A percentile compares a stretch with the other conserved stretches of the same genome.
Conservation (phyloP, 2,113 vertebrate genomes). For the Psilopsiagon aymara region DNA sequence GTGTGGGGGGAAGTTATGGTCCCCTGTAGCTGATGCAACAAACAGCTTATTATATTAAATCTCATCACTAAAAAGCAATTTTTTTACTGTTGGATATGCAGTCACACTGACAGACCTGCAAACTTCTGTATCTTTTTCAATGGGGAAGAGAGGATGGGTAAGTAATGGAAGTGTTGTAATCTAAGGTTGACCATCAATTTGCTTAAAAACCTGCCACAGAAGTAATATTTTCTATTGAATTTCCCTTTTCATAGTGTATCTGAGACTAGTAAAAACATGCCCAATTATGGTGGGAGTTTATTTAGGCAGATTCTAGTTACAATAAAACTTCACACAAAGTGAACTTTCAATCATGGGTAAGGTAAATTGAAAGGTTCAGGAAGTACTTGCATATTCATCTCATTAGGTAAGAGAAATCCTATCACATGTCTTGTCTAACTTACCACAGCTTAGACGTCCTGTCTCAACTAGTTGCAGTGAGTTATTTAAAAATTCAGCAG, state of each 20-base stretch:
- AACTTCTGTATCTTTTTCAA: background rate
- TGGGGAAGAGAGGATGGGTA: background rate
- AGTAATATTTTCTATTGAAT: background rate
- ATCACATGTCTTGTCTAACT: background rate
- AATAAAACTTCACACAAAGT: background rate
- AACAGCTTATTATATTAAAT: background rate
- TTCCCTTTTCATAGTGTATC: background rate
- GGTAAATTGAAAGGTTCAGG: background rate
- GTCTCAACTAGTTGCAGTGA: conserved; percentile 40
- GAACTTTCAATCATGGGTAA: background rate
- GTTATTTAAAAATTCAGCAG: conserved; percentile 17
- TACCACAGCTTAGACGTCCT: background rate
- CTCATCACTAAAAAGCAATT: background rate
- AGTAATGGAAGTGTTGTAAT: background rate
- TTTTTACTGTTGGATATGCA: background rate
- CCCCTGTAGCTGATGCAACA: background rate
- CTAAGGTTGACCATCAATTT: background rate
- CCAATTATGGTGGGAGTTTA: background rate
- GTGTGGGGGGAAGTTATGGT: background rate
- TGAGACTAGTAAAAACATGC: background rate
- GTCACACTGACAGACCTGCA: background rate
- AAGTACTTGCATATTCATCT: conserved; percentile 33
- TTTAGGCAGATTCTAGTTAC: background rate
- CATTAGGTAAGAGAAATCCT: conserved; percentile 27
- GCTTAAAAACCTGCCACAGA: background rate